Percentiles rank a stretch among this genome's conserved stretches.
These are phyloP conservation scores for Ptychochromis oligacanthus DNA, from an alignment of 2,113 vertebrate species.

Conservation along the genomic window DNA sequence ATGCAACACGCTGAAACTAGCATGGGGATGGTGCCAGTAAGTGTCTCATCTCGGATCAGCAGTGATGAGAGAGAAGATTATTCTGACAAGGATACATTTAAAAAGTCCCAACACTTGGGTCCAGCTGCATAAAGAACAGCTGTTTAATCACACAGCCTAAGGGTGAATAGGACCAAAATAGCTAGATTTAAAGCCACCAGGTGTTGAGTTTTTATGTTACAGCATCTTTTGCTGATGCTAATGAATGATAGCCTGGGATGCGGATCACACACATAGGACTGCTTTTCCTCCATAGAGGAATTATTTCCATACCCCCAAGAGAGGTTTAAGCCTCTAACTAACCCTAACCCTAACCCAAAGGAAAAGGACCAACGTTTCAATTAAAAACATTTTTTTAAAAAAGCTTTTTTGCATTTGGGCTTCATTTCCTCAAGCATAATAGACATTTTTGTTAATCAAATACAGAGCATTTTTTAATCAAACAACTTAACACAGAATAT, in stretches of 20 bases:
- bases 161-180: neutral
- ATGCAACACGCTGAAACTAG: slow-evolving; percentile 67
- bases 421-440: too few relatives aligned
- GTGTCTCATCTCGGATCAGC: slow-evolving; percentile 26
- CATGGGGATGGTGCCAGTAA: neutral
- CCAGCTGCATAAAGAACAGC: slow-evolving; percentile 1
- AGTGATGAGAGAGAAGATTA: slow-evolving; percentile 23
- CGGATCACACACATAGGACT: neutral
- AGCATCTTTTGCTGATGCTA: neutral
- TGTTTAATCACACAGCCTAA: neutral
- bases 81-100: neutral
- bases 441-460: too few relatives aligned
- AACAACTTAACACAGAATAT: too few relatives aligned
- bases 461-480: too few relatives aligned
- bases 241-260: neutral
- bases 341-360: too few relatives aligned
- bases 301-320: too few relatives aligned
- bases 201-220: neutral
- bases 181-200: neutral
- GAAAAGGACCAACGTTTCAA: too few relatives aligned
- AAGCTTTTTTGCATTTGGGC: too few relatives aligned
- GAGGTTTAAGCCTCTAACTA: too few relatives aligned
- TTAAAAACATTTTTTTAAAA: too few relatives aligned
- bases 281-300: neutral
- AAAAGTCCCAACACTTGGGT: neutral